These are phyloP conservation scores for Sterna hirundo DNA, from an alignment of 2,113 vertebrate species.

Conservation along the genomic window DNA sequence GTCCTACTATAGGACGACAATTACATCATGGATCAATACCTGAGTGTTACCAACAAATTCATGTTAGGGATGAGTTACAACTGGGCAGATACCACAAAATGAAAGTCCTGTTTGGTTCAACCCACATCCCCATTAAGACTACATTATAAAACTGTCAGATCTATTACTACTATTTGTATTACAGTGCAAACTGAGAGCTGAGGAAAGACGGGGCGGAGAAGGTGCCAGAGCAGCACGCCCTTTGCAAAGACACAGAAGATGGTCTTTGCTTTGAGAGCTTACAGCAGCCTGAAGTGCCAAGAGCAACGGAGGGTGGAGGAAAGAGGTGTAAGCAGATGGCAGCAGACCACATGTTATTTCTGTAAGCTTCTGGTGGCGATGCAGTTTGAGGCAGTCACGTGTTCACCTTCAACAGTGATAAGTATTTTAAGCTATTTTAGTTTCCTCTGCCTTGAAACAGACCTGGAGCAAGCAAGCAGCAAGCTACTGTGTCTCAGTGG, in stretches of 20 bases:
- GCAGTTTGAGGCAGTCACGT: constrained; percentile 42
- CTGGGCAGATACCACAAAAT: constrained; percentile 34
- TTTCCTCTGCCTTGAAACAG: constrained; percentile 21
- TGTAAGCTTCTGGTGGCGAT: background rate
- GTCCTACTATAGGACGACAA: constrained; percentile 58
- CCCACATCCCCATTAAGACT: constrained; percentile 29
- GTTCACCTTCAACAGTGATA: constrained; percentile 7
- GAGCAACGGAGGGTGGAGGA: background rate
- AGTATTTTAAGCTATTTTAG: constrained; percentile 33
- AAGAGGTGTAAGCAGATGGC: constrained; percentile 61
- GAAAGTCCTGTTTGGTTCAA: constrained; percentile 15
- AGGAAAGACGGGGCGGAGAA: background rate
- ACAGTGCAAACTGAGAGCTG: background rate
- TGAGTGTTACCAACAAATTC: constrained; percentile 47
- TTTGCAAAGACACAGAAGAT: background rate
- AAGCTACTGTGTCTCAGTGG: background rate
- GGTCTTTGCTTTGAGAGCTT: constrained; percentile 13
- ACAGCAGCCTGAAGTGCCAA: constrained; percentile 34
- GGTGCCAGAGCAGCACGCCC: background rate
- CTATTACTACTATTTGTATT: background rate
- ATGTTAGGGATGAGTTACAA: constrained; percentile 55
- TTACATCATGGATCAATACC: constrained; percentile 78
- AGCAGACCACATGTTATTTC: constrained; percentile 45
- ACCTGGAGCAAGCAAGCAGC: background rate
- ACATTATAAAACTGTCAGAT: background rate